Conservation (phyloP, 2,797 vertebrate species). For the Bradypodion pumilum region DNA sequence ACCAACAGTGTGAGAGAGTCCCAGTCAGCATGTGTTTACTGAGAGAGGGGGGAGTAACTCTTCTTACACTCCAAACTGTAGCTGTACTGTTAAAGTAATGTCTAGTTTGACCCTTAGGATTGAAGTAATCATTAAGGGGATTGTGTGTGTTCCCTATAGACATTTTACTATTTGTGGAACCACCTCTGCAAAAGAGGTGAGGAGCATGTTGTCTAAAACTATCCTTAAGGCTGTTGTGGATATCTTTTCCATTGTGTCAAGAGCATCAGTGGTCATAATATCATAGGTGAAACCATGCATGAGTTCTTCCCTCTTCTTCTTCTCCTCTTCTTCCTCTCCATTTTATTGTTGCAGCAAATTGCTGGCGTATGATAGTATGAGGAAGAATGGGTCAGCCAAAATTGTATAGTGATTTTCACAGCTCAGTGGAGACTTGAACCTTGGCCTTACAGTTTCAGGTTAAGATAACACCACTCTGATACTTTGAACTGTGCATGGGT, state of each 20-base stretch:
- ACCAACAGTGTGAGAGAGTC: no score
- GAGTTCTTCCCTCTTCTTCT: not conserved
- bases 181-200: no score
- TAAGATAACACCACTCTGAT: not conserved
- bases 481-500: not conserved
- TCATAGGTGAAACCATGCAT: not conserved
- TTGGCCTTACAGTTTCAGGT: not conserved
- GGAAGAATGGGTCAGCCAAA: not conserved
- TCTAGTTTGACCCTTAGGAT: no score
- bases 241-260: no score
- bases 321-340: not conserved
- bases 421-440: not conserved
- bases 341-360: not conserved
- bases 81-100: not conserved
- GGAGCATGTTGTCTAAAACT: no score
- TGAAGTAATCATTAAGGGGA: no score
- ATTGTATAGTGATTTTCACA: not conserved
- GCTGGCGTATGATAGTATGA: not conserved
- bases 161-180: no score
- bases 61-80: not conserved
- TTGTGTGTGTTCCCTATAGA: no score
- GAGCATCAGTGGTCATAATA: no score
- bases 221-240: not conserved
- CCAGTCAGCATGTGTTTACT: no score
- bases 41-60: not conserved